A percentile compares a stretch with the other conserved stretches of the same genome.
Evolutionary conservation across 2,113 vertebrate species (phyloP).

Genomic region (Carassius carassius): DNA sequence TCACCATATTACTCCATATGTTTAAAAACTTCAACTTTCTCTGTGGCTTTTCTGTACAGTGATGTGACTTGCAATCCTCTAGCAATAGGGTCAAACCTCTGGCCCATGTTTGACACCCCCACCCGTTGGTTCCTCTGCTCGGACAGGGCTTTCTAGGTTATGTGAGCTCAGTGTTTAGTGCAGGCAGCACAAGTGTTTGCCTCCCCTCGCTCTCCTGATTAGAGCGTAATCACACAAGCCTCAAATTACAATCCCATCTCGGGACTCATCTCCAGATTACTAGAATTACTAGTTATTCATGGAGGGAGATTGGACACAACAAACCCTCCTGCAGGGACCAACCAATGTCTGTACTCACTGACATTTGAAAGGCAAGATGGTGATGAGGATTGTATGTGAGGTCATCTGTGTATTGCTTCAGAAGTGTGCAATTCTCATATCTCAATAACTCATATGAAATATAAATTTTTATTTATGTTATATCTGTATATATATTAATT

Average conservation of each 20-base stretch:
- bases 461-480: background rate
- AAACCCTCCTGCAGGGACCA: background rate
- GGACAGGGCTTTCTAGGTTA: constrained; percentile 15
- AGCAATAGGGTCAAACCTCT: background rate
- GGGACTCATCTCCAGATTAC: constrained; percentile 21
- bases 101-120: background rate
- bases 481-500: too few species aligned
- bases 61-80: background rate
- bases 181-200: background rate
- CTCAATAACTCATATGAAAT: background rate
- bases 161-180: constrained; percentile 6
- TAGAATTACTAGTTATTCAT: constrained; percentile 30
- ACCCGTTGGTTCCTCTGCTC: background rate
- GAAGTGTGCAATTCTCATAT: background rate
- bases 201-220: constrained; percentile 17
- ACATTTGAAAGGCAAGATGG: background rate
- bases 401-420: background rate
- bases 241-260: constrained; percentile 25
- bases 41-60: background rate
- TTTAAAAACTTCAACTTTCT: background rate
- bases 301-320: constrained; percentile 1
- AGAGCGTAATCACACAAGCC: constrained; percentile 32
- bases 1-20: background rate
- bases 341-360: background rate
- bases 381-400: background rate